Conservation (phyloP, 2,888 invertebrate species). For the Diaprepes abbreviatus region DNA sequence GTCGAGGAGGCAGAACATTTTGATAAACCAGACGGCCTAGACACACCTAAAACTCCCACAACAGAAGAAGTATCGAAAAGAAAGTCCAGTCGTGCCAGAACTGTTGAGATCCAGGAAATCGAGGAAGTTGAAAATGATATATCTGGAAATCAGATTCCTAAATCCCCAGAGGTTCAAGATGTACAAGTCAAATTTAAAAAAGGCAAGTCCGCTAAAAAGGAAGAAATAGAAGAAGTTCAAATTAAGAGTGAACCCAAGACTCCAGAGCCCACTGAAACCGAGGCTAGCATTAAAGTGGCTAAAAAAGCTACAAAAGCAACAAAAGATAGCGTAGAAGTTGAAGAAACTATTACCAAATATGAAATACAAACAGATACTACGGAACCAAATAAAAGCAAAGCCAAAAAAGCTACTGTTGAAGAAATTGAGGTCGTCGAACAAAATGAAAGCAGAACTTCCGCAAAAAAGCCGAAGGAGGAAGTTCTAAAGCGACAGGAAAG, state of each 20-base stretch:
- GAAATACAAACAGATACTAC: constrained; percentile 62
- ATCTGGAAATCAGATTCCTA: constrained; percentile 20
- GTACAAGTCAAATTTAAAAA: constrained; percentile 56
- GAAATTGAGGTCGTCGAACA: constrained; percentile 53
- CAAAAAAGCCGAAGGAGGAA: constrained; percentile 51
- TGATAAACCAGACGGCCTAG: constrained; percentile 49
- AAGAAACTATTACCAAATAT: constrained; percentile 49
- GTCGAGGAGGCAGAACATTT: constrained; percentile 55
- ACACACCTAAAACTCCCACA: constrained; percentile 45
- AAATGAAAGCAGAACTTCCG: constrained; percentile 36
- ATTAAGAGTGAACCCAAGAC: constrained; percentile 38
- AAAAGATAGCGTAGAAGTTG: constrained; percentile 35
- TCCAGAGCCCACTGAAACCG: constrained; percentile 27
- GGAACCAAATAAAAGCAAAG: constrained; percentile 59
- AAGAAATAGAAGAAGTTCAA: constrained; percentile 52
- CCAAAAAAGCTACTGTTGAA: constrained; percentile 56
- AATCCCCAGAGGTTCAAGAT: constrained; percentile 35
- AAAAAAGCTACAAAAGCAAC: constrained; percentile 36
- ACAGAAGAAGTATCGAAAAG: constrained; percentile 50
- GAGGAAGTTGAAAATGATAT: constrained; percentile 55
- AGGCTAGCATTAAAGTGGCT: constrained; percentile 40
- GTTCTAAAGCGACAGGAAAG: constrained; percentile 54
- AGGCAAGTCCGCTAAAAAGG: constrained; percentile 57
- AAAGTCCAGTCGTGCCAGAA: constrained; percentile 55
- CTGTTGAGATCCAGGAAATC: constrained; percentile 60